These are phyloP conservation scores for Peromyscus attwateri DNA, from an alignment of 2,797 vertebrate species.

Conservation along the genomic window DNA sequence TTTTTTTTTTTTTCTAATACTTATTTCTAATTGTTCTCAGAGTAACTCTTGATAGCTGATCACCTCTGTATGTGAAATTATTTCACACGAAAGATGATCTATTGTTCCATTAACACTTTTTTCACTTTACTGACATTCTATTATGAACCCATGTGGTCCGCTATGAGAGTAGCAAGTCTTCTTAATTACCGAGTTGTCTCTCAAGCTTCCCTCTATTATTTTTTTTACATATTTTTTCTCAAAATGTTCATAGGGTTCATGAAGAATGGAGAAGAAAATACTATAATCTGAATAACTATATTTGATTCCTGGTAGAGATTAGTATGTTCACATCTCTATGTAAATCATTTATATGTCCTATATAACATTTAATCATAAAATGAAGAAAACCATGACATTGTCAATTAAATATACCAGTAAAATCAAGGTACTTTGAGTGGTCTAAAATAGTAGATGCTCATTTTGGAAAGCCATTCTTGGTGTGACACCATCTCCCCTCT, in stretches of 20 bases:
- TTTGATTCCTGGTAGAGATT: not conserved
- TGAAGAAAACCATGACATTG: not conserved
- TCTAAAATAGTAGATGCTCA: not conserved
- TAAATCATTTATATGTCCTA: not conserved
- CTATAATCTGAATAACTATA: not conserved
- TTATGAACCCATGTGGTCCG: not conserved
- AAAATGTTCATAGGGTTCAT: not conserved
- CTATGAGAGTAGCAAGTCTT: not conserved
- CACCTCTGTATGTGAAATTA: not conserved
- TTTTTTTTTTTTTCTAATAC: not conserved
- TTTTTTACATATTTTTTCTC: not conserved
- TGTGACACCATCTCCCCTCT: accelerated
- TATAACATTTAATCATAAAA: not conserved
- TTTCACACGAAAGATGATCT: not conserved
- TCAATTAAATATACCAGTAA: not conserved
- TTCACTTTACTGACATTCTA: not conserved
- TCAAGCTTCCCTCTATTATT: not conserved
- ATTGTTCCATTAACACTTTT: not conserved
- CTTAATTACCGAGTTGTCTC: not conserved
- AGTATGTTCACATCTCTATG: not conserved
- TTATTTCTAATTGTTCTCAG: not conserved
- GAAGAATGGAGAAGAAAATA: not conserved
- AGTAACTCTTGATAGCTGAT: not conserved
- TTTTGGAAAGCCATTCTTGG: not conserved
- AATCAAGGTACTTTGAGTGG: not conserved